Base-by-base conservation (phyloP, 2,888 invertebrate species). In the Lycocerus yunnanus region DNA sequence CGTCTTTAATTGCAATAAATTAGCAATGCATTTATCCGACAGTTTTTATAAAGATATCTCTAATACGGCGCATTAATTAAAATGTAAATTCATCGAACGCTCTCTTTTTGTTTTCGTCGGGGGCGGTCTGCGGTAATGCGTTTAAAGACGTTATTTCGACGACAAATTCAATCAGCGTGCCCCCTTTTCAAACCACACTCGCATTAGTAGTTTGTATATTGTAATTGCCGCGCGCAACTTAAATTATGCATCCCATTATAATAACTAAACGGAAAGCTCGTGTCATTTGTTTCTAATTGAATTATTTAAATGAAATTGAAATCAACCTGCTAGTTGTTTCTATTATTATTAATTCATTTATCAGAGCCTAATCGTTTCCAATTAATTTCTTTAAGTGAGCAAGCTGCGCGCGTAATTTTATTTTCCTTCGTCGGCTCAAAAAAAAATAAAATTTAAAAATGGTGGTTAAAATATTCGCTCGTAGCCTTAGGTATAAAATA, bases 381-480 rank as follows among this genome's bases (percentile, higher is more conserved):
- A 43, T 43, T 43, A 43, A 43, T 43, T 43, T 43, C 43, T 43
- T n/a, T 43, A 43, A 43, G 43, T 43, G 43, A 43, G 43, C 43
- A 43, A 43, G n/a, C 43, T 43, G 43, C 43, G n/a, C 43, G n/a
- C n/a, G n/a, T n/a, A n/a, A 6, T 43, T 43, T 43, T 43, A 43
- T 43, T 43, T 43, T 43, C 43, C n/a, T 43, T 43, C 43, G 43
- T 43, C 43, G 43, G 24, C n/a, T 6, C 21, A 10, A 4, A 5
- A 43, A 43, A 43, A 43, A 43, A 43, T 43, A 43, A 43, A 43
- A 43, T 43, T 43, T 43, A n/a, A 43, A 43, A 43, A 43, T 43
- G 43, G 43, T 43, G 66, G 60, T 67, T 71, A 68, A 69, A 76
- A 75, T 73, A 77, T 75, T 77, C 75, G 75, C 68, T 69, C 71